Conservation (phyloP, 2,888 invertebrate genomes). For the Catonia carolina region DNA sequence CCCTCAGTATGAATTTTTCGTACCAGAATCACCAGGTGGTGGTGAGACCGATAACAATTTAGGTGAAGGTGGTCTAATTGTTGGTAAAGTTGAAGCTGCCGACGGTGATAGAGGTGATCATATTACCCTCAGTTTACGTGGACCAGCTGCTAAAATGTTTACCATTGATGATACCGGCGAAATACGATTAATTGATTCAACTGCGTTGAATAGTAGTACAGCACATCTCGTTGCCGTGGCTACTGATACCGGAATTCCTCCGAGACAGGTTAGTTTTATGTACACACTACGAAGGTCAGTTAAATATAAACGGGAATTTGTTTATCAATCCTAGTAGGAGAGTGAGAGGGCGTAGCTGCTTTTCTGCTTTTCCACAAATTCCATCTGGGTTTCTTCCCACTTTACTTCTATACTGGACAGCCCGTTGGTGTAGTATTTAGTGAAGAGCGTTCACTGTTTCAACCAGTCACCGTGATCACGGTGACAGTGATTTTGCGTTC, state of each 20-base stretch:
- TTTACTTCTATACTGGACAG: too few relatives aligned
- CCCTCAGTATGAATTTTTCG: slow-evolving; percentile 77
- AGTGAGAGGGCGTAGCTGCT: too few relatives aligned
- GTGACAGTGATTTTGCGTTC: too few relatives aligned
- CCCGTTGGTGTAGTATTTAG: too few relatives aligned
- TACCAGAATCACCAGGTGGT: slow-evolving; percentile 40
- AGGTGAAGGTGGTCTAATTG: slow-evolving; percentile 29
- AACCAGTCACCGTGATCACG: too few relatives aligned
- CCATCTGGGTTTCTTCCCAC: too few relatives aligned
- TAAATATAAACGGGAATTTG: too few relatives aligned
- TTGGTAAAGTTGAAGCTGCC: slow-evolving; percentile 65
- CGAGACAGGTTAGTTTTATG: slow-evolving; percentile 52
- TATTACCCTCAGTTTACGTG: slow-evolving; percentile 63
- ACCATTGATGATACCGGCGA: slow-evolving; percentile 60
- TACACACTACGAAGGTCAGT: neutral
- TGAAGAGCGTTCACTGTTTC: too few relatives aligned
- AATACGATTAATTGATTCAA: slow-evolving; percentile 45
- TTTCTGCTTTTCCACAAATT: neutral
- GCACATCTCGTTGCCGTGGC: slow-evolving; percentile 76
- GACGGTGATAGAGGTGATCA: slow-evolving; percentile 77
- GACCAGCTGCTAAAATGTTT: slow-evolving; percentile 62
- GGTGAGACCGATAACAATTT: slow-evolving; percentile 23
- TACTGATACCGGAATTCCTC: slow-evolving; percentile 77
- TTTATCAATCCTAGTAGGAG: too few relatives aligned
- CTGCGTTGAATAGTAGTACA: slow-evolving; percentile 49